Evolutionary conservation across 2,888 invertebrate genomes (phyloP), one percentile per base, ranked within the genome.

Genomic region (Dryocosmus kuriphilus): DNA sequence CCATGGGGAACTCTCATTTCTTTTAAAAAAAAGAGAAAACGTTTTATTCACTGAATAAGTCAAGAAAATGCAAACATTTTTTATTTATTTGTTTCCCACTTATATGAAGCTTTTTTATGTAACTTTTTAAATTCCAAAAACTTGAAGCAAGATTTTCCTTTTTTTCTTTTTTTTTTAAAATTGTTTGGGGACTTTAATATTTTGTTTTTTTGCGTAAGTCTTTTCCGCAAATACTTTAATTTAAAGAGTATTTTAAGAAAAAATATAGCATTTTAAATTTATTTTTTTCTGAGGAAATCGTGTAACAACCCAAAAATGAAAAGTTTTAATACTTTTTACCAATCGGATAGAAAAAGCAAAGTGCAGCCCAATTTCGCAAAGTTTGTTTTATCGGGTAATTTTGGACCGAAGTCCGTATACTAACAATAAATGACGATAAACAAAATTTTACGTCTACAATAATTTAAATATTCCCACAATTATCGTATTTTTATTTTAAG

Each of bases 331-430:
- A 27, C 30, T 7, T 16, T 51, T 27, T n/a, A 51, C 27, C 30
- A 51, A 71, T 62, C 62, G 8, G 6, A 30, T 32, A 62, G 16
- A 19, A n/a, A 46, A 51, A 51, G 67, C 14, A 46, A 41, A 38
- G 38, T 2, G 41, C 19, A 14, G 19, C 46, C 46, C 4, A 30
- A 51, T 71, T 71, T 46, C 71, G 46, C 46, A 19, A n/a, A 51
- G 71, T 51, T 51, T 19, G 51, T 51, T 27, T 8, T 71, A 24
- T 51, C 27, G 30, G 46, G 19, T 71, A 30, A 71, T 30, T 30
- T 19, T 19, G 30, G n/a, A 71, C 71, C 71, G 71, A 71, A 71
- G 30, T 71, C 11, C 46, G 30, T 27, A 71, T 71, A 22, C 46
- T 46, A 51, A 1, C 51, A 46, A 67, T 46, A 71, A 11, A 16